Percentiles rank a stretch among this genome's conserved stretches.
Conservation (phyloP, 1,140 invertebrate genomes). For the Ips nitidus region DNA sequence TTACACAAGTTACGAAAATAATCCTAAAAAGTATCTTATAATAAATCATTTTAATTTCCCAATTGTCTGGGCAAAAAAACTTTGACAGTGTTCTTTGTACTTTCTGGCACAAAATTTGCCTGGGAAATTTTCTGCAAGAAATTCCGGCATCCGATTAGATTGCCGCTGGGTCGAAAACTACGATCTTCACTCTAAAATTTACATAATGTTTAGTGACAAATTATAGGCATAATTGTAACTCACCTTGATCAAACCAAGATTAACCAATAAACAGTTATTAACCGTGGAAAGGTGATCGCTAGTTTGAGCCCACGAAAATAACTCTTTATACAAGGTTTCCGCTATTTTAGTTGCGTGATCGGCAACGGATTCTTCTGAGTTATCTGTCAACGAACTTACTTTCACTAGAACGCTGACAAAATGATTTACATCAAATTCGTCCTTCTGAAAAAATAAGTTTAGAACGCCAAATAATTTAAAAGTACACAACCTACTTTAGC, state of each 20-base stretch:
- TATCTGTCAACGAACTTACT: constrained; percentile 59
- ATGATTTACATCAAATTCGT: constrained; percentile 54
- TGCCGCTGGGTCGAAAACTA: constrained; percentile 58
- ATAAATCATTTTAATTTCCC: too few relatives aligned
- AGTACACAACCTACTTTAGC: constrained; percentile 48
- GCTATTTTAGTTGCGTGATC: constrained; percentile 56
- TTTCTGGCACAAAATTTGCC: constrained; percentile 56
- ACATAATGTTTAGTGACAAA: constrained; percentile 17
- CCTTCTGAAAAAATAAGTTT: constrained; percentile 43
- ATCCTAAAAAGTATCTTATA: too few relatives aligned
- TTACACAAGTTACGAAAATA: too few relatives aligned
- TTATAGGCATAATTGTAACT: neutral
- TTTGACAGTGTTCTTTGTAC: constrained; percentile 59
- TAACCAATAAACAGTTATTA: constrained; percentile 66
- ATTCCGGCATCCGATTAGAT: constrained; percentile 61
- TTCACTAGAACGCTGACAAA: constrained; percentile 60
- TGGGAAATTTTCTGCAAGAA: constrained; percentile 58
- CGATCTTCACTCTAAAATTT: constrained; percentile 60
- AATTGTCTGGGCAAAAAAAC: constrained; percentile 58
- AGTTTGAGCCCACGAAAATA: constrained; percentile 59
- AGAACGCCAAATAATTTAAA: neutral
- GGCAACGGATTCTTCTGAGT: constrained; percentile 58
- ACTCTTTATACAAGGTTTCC: constrained; percentile 60
- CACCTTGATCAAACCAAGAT: constrained; percentile 69
- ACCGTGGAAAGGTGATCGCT: constrained; percentile 57